Evolutionary conservation across 2,888 invertebrate genomes (phyloP), one percentile per base, ranked within the genome.

Genomic region (Xanthostigma xanthostigma): DNA sequence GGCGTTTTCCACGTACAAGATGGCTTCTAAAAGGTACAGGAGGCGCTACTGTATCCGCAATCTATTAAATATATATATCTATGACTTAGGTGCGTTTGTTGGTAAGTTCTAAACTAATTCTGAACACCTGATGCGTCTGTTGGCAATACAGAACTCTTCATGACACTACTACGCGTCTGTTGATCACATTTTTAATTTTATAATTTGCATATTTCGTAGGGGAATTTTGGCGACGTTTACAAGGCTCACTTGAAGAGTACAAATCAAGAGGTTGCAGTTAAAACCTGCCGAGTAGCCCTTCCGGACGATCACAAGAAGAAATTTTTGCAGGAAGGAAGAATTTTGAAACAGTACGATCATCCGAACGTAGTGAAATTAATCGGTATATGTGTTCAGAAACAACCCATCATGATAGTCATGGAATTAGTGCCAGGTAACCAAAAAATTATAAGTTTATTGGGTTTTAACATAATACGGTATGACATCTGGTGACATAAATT

Each of bases 401-500:
- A 95, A 60, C 97, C 97, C 0, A 94, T 97, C 50, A 95, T 96
- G 94, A 95, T 97, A 60, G 94, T 97, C 36, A 96, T 97, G 96
- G 97, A 97, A 71, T 76, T 93, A 52, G 95, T 95, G 42, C 81
- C 86, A 56, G 86, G 87, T 84, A 64, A 62, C n/a, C 41, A 41
- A 10, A 45, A 11, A 45, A 17, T 42, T 13, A 13, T 42, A 6
- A 2, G 17, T 17, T 17, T 17, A 17, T 17, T 17, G 17, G 17
- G 4, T 3, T 17, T 17, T 17, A 4, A 17, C 4, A 17, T 17
- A 17, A n/a, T n/a, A n/a, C 4, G 17, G 4, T 3, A 17, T 17
- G 17, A 17, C 17, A 17, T 17, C 17, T 17, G 17, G 4, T 17
- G 17, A 17, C 17, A 17, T 3, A 4, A 17, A 17, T 17, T 17